Conservation (phyloP, 2,113 vertebrate genomes). For the Seriola dumerili region DNA sequence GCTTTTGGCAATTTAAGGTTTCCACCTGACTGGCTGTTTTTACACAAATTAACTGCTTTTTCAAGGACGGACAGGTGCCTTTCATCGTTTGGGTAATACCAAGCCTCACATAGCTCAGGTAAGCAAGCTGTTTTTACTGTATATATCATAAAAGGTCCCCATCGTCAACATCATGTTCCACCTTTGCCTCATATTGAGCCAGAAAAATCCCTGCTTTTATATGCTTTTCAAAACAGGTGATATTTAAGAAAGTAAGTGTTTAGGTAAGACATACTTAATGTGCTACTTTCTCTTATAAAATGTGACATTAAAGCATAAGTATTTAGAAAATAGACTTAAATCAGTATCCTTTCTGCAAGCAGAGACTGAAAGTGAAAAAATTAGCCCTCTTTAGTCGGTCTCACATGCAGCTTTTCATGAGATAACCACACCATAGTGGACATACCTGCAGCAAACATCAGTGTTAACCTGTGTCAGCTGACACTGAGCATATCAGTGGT, state of each 20-base stretch:
- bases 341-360: not conserved
- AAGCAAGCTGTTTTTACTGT: no score
- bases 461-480: slow-evolving; percentile 1
- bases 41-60: not conserved
- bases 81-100: not conserved
- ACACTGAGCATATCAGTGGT: slow-evolving; percentile 44
- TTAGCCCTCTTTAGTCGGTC: not conserved
- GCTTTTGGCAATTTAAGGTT: not conserved
- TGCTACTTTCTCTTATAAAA: not conserved
- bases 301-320: not conserved
- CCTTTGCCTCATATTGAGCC: not conserved
- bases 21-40: not conserved
- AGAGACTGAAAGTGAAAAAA: slow-evolving; percentile 1
- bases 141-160: no score
- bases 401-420: not conserved
- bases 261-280: no score
- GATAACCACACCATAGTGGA: no score
- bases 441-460: not conserved
- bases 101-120: not conserved
- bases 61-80: not conserved
- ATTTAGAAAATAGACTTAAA: not conserved
- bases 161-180: not conserved
- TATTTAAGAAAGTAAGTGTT: no score
- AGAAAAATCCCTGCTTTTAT: not conserved
- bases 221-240: not conserved